Base-by-base conservation (phyloP, 2,888 invertebrate species). In the Graphium colonna region DNA sequence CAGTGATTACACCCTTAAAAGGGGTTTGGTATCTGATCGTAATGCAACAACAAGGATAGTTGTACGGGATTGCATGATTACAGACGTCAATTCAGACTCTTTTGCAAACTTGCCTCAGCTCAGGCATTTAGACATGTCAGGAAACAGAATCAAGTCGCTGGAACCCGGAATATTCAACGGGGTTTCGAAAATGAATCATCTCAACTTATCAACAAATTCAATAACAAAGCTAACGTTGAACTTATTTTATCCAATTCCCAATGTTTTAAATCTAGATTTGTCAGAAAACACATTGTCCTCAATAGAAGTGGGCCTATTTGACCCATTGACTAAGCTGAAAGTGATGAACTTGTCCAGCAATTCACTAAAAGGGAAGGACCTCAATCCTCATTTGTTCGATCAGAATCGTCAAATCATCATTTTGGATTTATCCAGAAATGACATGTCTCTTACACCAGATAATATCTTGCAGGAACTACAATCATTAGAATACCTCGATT, bases 381-480 rank as follows among this genome's bases (percentile, higher is more conserved):
- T 82, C 3, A 65, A 65, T 54, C 60, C 69, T 1, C 62, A 68
- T 45, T 54, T 79, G 50, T 79, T 83, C 52, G 70, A 74, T 48
- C 53, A 67, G 26, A 71, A 56, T 52, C 59, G 28, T 15, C 52
- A 53, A 0, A 73, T 83, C 16, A 60, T 50, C 9, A 59, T 64
- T 36, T 58, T 83, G 15, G 75, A 75, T 65, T 76, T 79, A 15
- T 78, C 79, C 12, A 66, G 71, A 59, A 82, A 78, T 45, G 67
- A 78, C 28, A 79, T 83, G 78, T 63, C 63, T 7, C 64, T 55
- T 1, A 52, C 78, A 0, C 62, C 68, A 13, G 68, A 69, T n/a
- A 62, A 65, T 33, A 56, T 82, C 12, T 57, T 82, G 16, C 59
- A 73, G 4, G 57, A 72, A 0, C 68, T 77, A 5, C 44, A 63